Percentiles rank a stretch among this genome's conserved stretches.
phyloP scores from a whole-genome alignment of 2,888 invertebrate genomes.

The Plebejus argus region DNA sequence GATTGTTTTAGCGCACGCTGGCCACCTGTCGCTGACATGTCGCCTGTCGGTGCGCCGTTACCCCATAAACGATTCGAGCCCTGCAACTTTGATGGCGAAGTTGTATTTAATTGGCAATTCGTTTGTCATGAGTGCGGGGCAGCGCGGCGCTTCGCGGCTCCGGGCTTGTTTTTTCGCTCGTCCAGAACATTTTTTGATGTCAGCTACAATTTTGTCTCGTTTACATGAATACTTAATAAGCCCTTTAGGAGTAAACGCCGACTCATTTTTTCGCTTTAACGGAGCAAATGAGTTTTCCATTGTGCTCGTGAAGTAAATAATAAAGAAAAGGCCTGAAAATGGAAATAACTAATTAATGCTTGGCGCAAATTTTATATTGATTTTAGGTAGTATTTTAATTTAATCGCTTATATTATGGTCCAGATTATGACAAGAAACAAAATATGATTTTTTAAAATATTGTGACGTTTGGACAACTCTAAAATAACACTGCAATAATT shows the following conservation, averaged over 20 bases:
- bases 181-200: background rate
- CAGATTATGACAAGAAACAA: no score
- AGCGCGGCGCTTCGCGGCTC: slow-evolving; percentile 6
- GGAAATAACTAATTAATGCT: background rate
- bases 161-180: slow-evolving; percentile 23
- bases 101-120: slow-evolving; percentile 48
- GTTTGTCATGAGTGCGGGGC: slow-evolving; percentile 41
- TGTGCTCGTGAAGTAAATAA: slow-evolving; percentile 10
- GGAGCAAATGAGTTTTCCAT: slow-evolving; percentile 1
- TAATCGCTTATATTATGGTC: no score
- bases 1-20: slow-evolving; percentile 44
- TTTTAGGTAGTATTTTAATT: background rate
- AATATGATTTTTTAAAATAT: no score
- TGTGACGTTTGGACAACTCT: no score
- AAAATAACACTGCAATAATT: background rate
- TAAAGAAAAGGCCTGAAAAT: background rate
- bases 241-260: slow-evolving; percentile 21
- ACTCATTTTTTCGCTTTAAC: slow-evolving; percentile 17
- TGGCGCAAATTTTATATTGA: background rate
- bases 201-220: slow-evolving; percentile 24
- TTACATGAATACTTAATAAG: slow-evolving; percentile 33
- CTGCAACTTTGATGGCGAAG: slow-evolving; percentile 54
- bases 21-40: slow-evolving; percentile 63
- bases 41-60: background rate
- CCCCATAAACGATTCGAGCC: slow-evolving; percentile 58